phyloP scores from a whole-genome alignment of 2,888 invertebrate species.

The Morinoia aosen region DNA sequence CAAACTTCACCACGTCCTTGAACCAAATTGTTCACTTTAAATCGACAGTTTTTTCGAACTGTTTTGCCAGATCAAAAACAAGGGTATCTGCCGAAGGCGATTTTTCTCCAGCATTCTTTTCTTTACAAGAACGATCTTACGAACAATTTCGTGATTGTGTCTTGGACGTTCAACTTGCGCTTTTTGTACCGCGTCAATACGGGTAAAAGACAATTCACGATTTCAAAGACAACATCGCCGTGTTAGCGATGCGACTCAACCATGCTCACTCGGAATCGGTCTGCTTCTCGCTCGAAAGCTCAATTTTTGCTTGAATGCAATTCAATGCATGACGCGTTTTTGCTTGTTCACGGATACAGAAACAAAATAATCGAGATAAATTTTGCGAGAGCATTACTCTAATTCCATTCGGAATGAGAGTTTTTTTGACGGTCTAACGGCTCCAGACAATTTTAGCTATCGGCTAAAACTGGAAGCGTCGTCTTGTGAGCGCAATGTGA shows the following conservation, averaged over 20 bases:
- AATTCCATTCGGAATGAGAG: background rate
- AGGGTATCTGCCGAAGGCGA: background rate
- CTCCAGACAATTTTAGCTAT: background rate
- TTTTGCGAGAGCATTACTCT: background rate
- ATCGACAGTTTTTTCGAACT: background rate
- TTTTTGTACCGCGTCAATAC: background rate
- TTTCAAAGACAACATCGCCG: background rate
- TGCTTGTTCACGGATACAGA: background rate
- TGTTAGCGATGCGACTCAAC: background rate
- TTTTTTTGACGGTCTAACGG: background rate
- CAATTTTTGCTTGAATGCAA: background rate
- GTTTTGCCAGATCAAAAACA: background rate
- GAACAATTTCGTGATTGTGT: background rate
- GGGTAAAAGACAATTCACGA: background rate
- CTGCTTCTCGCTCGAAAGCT: background rate
- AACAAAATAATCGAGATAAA: background rate
- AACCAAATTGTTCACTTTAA: background rate
- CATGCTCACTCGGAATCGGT: background rate
- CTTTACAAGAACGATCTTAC: background rate
- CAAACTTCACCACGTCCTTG: background rate
- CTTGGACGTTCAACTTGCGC: background rate
- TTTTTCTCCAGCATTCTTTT: background rate
- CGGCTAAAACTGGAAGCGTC: background rate
- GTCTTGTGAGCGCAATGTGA: constrained; percentile 1
- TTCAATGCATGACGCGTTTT: background rate